phyloP scores from a whole-genome alignment of 2,888 invertebrate species.

The Cephus nigrinus region DNA sequence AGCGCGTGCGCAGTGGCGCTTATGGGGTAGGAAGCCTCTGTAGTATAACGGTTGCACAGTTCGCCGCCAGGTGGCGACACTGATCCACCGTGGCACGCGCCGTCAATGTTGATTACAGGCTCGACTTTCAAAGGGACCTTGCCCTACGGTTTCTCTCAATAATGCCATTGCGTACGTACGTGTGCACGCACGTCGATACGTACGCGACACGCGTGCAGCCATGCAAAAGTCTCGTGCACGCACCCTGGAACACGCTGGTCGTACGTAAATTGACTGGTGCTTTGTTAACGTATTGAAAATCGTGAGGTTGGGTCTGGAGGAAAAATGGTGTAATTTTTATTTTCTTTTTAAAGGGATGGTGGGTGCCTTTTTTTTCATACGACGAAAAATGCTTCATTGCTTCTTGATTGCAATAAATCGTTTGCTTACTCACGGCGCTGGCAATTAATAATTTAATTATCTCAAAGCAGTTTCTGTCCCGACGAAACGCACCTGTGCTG shows the following conservation, averaged over 20 bases:
- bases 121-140: conserved; percentile 9
- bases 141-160: background rate
- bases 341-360: background rate
- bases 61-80: conserved; percentile 37
- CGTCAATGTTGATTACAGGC: conserved; percentile 32
- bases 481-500: conserved; percentile 4
- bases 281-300: background rate
- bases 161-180: background rate
- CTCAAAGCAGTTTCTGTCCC: background rate
- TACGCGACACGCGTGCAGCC: background rate
- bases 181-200: background rate
- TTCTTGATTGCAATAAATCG: background rate
- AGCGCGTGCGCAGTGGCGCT: background rate
- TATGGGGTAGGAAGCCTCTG: conserved; percentile 22
- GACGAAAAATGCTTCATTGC: background rate
- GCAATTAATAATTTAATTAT: conserved; percentile 8
- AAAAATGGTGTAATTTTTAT: background rate
- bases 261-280: background rate
- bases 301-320: background rate
- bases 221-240: background rate
- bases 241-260: background rate
- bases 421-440: background rate
- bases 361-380: background rate
- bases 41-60: conserved; percentile 24
- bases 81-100: conserved; percentile 35